Evolutionary conservation across 2,113 vertebrate species (phyloP).

Genomic region (Sclerurus mexicanus): DNA sequence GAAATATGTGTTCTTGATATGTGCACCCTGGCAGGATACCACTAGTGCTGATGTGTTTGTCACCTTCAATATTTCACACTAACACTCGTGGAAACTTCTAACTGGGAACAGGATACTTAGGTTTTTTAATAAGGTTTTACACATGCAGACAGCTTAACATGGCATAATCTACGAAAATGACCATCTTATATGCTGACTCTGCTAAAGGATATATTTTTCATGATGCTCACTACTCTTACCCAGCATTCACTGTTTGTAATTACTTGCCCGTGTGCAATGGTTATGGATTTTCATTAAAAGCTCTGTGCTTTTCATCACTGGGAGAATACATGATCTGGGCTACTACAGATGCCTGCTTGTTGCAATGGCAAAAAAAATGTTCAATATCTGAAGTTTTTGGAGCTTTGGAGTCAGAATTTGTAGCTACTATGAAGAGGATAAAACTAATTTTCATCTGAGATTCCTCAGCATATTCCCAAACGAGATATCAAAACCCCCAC

Average conservation of each 20-base stretch:
- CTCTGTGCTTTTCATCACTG: background rate
- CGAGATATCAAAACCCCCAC: background rate
- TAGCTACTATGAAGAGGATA: background rate
- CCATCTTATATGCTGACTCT: background rate
- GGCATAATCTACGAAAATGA: rapidly evolving
- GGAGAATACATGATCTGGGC: too few relatives aligned
- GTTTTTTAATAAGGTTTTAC: background rate
- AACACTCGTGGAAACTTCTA: background rate
- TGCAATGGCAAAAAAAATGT: background rate
- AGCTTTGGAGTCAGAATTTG: background rate
- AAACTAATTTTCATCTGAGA: background rate
- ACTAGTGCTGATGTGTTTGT: background rate
- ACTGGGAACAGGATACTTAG: background rate
- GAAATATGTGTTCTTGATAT: background rate
- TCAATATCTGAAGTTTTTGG: background rate
- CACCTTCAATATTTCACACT: background rate
- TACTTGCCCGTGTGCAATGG: background rate
- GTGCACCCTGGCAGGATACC: background rate
- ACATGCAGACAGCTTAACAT: background rate
- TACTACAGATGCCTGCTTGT: background rate
- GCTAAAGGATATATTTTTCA: background rate
- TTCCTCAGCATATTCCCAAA: background rate
- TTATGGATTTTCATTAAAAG: background rate
- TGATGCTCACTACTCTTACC: background rate
- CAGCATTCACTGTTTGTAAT: background rate